Evolutionary conservation across 2,888 invertebrate genomes (phyloP), one percentile per base, ranked within the genome.

Genomic region (Heterodera filipjevi): DNA sequence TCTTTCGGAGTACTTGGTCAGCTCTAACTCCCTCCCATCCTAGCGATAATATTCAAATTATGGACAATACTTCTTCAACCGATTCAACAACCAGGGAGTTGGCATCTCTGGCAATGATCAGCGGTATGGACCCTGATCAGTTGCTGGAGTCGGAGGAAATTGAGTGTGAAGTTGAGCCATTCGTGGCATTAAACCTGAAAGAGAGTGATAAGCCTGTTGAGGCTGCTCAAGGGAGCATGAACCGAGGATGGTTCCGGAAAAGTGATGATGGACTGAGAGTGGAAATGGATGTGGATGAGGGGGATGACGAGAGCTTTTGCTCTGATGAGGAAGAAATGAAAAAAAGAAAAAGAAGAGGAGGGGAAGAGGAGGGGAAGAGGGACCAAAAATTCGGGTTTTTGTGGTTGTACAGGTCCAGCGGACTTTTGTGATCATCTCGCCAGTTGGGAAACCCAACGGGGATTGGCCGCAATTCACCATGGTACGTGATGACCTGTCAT

Each of bases 361-460:
- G 8, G 12, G 46, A 19, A 49, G 16, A 19, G 46, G 46, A 49
- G 46, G 46, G 46, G 46, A 49, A 49, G 46, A 49, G 12, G 46
- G 46, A 16, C 46, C 14, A 3, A 49, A 49, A 49, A 27, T n/a
- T 8, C 59, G n/a, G 59, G 59, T 59, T 59, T 59, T 27, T 12
- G 59, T 59, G 6, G 59, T 59, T n/a, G 59, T 59, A n/a, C 59
- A 59, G 59, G 59, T 59, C n/a, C 59, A 59, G n/a, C 59, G 59
- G 5, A 6, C n/a, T 0, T 27, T 27, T n/a, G 27, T 27, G 27
- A 59, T 59, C 27, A 59, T 59, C 59, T n/a, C 59, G 5, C 59
- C 59, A 5, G 59, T 59, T 0, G 59, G 59, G 0, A 27, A 27
- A n/a, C n/a, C n/a, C n/a, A n/a, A 27, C 5, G 59, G 6, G 3